Evolutionary conservation across 2,113 vertebrate genomes (phyloP), one percentile per base, ranked within the genome.

Genomic region (Chlamydotis undulata): DNA sequence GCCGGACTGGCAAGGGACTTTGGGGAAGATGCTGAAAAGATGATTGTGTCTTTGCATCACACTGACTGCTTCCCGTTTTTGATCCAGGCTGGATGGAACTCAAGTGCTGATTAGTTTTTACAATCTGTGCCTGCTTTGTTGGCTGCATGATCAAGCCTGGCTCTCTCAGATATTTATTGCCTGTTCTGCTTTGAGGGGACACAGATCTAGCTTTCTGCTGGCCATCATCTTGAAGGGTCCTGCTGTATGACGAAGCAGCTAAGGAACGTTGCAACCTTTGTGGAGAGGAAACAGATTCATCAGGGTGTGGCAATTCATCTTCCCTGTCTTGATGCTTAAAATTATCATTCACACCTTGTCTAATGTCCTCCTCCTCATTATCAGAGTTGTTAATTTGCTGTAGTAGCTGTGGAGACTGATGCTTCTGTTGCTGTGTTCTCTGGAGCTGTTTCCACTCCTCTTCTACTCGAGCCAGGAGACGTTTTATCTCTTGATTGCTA

Each of bases 401-500:
- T 13, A 84, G 84, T 6, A 94, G 95, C 33, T 82, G 97, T 25
- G 87, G 97, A 89, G 79, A 94, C 92, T 80, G 98, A 77, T 94
- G 98, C 43, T 98, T 99, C 59, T 98, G 98, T 50, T 98, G 98
- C 89, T 99, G 99, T 35, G 97, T 94, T 71, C 98, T 98, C 97
- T 99, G 99, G 87, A 99, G 96, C 88, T 99, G 99, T 79, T 98
- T 99, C 88, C 98, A 99, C 82, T 99, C 99, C 41, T 99, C 99
- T 91, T 99, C 99, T 1, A 99, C 99, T 2, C 99, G 98, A 28
- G 98, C 98, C 95, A 99, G 96, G 29, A 99, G 97, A 14, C 99
- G 98, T 55, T 98, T 98, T 96, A 99, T 99, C 94, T 99, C 99
- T 35, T 99, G 98, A 94, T 99, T 99, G 83, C 98, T 98, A 55